Base-by-base conservation (phyloP, 1,140 invertebrate species). In the Vanessa atalanta region DNA sequence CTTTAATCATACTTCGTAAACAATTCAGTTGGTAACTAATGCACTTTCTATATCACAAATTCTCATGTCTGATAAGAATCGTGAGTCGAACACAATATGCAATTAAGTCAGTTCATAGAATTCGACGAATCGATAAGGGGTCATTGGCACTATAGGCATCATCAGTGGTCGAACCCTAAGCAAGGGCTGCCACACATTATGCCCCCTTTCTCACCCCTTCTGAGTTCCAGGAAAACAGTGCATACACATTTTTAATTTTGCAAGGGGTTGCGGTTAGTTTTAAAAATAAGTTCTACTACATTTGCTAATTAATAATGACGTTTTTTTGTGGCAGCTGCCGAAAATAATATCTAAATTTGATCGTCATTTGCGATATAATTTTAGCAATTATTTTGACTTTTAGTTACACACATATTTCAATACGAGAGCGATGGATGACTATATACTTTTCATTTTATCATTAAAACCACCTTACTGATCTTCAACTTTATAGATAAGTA, bases 121-220 rank as follows among this genome's bases (percentile, higher is more conserved):
- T 82, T 83, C 37, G 64, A 71, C 79, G 75, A 89, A 91, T 91
- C 89, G 89, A 90, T 91, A 90, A 61, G 86, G 79, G 88, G 88
- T 91, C 88, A 90, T 89, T 85, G 87, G 83, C 89, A 88, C 87
- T 79, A 86, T 89, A 88, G 83, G 85, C 85, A 88, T 86, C 85
- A 89, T 84, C 81, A 75, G 82, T 87, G 86, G 82, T 85, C 78
- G 84, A 87, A 86, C 88, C 87, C 88, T 86, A 79, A 83, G 75
- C 79, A 83, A 89, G 84, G 88, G 85, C 81, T 81, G 82, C 82
- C 82, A 83, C 81, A 85, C 83, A 87, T 87, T 87, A 87, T 84
- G 76, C 79, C 85, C 79, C 84, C 81, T 72, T 78, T 83, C 79
- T 85, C 86, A 80, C 79, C 84, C 84, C 84, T 82, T 84, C 75